Percentiles rank a stretch among this genome's conserved stretches.
Conservation (phyloP, 2,797 vertebrate genomes). For the Pipistrellus nathusii region DNA sequence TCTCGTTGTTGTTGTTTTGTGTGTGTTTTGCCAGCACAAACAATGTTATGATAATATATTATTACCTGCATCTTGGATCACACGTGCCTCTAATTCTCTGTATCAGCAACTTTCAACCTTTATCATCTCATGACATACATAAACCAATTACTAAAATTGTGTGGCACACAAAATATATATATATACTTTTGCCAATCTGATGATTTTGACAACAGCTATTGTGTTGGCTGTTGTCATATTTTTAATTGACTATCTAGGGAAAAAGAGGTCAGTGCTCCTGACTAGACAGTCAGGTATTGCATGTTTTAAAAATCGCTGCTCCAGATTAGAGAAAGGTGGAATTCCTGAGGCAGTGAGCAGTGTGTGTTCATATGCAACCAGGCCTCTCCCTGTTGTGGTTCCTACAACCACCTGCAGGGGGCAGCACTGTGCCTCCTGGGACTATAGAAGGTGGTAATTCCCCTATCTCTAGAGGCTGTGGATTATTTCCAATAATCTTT, state of each 20-base stretch:
- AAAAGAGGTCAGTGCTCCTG: not conserved
- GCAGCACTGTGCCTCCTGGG: not conserved
- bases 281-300: not conserved
- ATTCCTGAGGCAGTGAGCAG: not conserved
- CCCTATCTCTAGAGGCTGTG: fast-evolving
- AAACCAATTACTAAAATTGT: not conserved
- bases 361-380: not conserved
- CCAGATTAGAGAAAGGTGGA: not conserved
- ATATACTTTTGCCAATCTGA: not conserved
- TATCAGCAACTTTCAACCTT: not conserved
- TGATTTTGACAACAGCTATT: not conserved
- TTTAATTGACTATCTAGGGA: not conserved
- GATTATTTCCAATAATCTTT: not conserved
- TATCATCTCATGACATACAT: not conserved
- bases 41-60: not conserved
- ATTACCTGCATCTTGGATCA: not conserved
- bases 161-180: not conserved
- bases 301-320: not conserved
- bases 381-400: not conserved
- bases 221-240: not conserved
- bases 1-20: not conserved
- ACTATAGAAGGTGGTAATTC: no score
- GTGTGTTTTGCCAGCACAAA: not conserved
- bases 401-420: not conserved
- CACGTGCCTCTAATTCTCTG: not conserved